Conservation (phyloP, 2,113 vertebrate genomes). For the Strix uralensis region DNA sequence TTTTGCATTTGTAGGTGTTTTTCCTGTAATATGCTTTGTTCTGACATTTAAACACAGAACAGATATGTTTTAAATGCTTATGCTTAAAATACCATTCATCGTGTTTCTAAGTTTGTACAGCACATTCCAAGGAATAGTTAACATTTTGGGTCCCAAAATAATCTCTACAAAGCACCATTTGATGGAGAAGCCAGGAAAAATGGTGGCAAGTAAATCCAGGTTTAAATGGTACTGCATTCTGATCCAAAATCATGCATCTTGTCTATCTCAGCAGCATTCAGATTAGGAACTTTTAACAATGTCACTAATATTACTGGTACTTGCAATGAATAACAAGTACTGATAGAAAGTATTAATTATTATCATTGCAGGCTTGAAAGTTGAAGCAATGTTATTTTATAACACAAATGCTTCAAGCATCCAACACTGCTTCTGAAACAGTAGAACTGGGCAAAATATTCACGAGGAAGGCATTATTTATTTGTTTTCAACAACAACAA, state of each 20-base stretch:
- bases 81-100: constrained; percentile 53
- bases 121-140: constrained; percentile 48
- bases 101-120: constrained; percentile 55
- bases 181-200: constrained; percentile 50
- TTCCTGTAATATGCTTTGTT: constrained; percentile 61
- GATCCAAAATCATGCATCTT: constrained; percentile 37
- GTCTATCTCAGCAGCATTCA: constrained; percentile 19
- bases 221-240: constrained; percentile 28
- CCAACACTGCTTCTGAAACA: constrained; percentile 15
- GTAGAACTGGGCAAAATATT: constrained; percentile 3
- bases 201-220: constrained; percentile 56
- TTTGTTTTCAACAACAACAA: constrained; percentile 8
- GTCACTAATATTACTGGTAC: constrained; percentile 27
- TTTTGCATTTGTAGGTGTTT: constrained; percentile 65
- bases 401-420: not conserved
- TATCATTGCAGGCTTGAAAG: constrained; percentile 24
- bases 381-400: constrained; percentile 34
- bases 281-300: constrained; percentile 56
- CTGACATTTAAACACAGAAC: constrained; percentile 67
- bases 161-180: constrained; percentile 41
- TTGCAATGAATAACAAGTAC: constrained; percentile 38
- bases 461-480: not conserved
- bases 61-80: constrained; percentile 47
- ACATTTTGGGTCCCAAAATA: constrained; percentile 60
- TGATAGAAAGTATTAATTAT: constrained; percentile 52